A percentile compares a stretch with the other conserved stretches of the same genome.
phyloP scores from a whole-genome alignment of 2,888 invertebrate species.

The Xestia sexstrigata region DNA sequence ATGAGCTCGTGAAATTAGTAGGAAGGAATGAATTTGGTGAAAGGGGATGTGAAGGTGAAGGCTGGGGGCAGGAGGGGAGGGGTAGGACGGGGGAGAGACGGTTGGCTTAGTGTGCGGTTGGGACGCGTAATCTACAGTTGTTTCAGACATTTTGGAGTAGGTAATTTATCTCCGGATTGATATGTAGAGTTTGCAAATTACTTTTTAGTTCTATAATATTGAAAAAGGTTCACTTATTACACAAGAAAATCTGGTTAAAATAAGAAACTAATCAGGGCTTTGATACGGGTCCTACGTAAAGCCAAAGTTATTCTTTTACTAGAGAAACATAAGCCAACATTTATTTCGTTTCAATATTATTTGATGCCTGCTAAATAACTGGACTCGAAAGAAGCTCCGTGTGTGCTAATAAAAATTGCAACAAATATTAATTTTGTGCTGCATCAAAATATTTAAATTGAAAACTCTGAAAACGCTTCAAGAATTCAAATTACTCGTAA shows the following conservation, averaged over 20 bases:
- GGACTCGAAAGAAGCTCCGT: neutral
- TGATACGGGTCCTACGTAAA: neutral
- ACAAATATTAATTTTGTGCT: slow-evolving; percentile 12
- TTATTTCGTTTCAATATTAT: neutral
- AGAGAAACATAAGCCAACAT: neutral
- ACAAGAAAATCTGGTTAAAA: neutral
- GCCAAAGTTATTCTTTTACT: too few species aligned
- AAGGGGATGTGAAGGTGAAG: neutral
- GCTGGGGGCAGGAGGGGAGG: neutral
- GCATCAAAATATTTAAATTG: slow-evolving; percentile 21
- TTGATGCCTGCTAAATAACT: neutral
- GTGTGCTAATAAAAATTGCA: neutral
- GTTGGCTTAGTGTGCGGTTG: slow-evolving; percentile 12
- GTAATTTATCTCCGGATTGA: slow-evolving; percentile 37
- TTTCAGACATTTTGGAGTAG: slow-evolving; percentile 42
- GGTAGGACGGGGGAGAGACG: too few species aligned
- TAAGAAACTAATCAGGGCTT: neutral
- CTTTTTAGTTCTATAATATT: neutral
- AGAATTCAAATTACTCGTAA: slow-evolving; percentile 53
- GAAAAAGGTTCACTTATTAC: neutral
- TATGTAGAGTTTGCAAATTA: slow-evolving; percentile 22
- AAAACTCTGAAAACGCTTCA: slow-evolving; percentile 28
- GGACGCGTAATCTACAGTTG: slow-evolving; percentile 32
- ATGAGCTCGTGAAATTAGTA: slow-evolving; percentile 53
- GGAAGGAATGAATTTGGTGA: slow-evolving; percentile 39